Evolutionary conservation across 2,113 vertebrate genomes (phyloP).

Genomic region (Symphodus melops): DNA sequence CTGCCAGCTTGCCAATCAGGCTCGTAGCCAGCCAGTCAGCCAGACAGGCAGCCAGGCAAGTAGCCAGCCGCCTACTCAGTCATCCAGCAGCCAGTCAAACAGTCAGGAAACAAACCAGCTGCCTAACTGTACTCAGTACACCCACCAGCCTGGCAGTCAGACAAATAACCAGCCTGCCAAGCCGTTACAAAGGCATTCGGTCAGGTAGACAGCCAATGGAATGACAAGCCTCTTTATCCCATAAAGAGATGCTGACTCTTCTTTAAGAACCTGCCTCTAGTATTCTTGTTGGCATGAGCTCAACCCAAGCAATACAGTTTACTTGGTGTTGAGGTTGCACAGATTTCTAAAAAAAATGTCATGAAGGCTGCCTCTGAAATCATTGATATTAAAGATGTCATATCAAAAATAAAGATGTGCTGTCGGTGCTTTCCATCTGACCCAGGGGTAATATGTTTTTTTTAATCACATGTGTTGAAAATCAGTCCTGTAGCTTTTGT

Average conservation of each 20-base stretch:
- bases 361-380: too few species aligned
- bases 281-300: neutral
- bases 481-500: too few species aligned
- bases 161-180: constrained; percentile 24
- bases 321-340: too few species aligned
- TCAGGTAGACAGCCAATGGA: constrained; percentile 37
- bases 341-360: too few species aligned
- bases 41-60: constrained; percentile 51
- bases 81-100: constrained; percentile 52
- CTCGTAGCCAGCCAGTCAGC: constrained; percentile 64
- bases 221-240: constrained; percentile 15
- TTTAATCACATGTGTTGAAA: too few species aligned
- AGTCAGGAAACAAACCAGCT: constrained; percentile 40
- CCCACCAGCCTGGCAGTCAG: constrained; percentile 26
- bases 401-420: too few species aligned
- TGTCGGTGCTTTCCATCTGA: too few species aligned
- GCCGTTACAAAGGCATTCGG: constrained; percentile 9
- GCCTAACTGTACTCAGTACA: constrained; percentile 18
- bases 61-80: constrained; percentile 54
- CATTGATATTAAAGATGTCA: too few species aligned
- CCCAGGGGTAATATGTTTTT: too few species aligned
- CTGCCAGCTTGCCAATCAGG: constrained; percentile 71
- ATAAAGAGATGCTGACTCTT: constrained; percentile 4
- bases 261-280: neutral
- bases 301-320: neutral